These are phyloP conservation scores for Drosophila nigrodunni DNA, from an alignment of 1,140 invertebrate species.

Conservation along the genomic window DNA sequence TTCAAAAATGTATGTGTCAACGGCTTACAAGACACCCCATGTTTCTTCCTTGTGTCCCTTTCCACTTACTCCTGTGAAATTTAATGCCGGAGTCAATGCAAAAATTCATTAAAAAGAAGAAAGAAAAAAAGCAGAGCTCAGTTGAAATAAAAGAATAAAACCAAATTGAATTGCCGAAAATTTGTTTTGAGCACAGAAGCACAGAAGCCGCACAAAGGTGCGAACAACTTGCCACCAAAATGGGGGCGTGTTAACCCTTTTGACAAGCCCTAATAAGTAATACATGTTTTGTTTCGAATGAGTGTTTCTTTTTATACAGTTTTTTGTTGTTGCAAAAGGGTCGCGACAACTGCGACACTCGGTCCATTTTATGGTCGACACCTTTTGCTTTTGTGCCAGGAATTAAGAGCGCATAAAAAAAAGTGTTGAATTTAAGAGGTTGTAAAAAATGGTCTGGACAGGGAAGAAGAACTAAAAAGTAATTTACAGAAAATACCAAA, in stretches of 20 bases:
- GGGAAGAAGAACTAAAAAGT: slow-evolving; percentile 11
- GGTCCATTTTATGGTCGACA: slow-evolving; percentile 23
- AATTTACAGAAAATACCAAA: slow-evolving; percentile 25
- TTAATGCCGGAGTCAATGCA: slow-evolving; percentile 61
- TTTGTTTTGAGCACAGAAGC: slow-evolving; percentile 33
- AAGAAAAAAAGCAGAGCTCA: not conserved
- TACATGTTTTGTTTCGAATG: slow-evolving; percentile 46
- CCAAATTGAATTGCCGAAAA: slow-evolving; percentile 71
- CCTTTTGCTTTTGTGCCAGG: slow-evolving; percentile 37
- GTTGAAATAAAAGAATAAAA: slow-evolving; percentile 30
- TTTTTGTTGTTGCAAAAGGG: slow-evolving; percentile 6
- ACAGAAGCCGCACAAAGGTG: slow-evolving; percentile 73
- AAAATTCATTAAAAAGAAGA: slow-evolving; percentile 67
- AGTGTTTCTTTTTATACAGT: slow-evolving; percentile 24
- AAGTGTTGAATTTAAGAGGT: slow-evolving; percentile 34
- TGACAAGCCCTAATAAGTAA: slow-evolving; percentile 60
- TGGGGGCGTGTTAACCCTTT: slow-evolving; percentile 53
- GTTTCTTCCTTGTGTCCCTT: not conserved
- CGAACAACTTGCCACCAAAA: slow-evolving; percentile 53
- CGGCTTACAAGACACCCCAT: slow-evolving; percentile 19
- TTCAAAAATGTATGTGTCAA: slow-evolving; percentile 22
- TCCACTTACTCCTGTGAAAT: slow-evolving; percentile 56
- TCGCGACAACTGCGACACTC: slow-evolving; percentile 34
- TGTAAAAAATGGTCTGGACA: not conserved
- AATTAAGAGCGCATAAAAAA: slow-evolving; percentile 42